Percentiles rank a stretch among this genome's conserved stretches.
These are phyloP conservation scores for Lindbergichthys nudifrons DNA, from an alignment of 2,797 vertebrate species.

Conservation along the genomic window DNA sequence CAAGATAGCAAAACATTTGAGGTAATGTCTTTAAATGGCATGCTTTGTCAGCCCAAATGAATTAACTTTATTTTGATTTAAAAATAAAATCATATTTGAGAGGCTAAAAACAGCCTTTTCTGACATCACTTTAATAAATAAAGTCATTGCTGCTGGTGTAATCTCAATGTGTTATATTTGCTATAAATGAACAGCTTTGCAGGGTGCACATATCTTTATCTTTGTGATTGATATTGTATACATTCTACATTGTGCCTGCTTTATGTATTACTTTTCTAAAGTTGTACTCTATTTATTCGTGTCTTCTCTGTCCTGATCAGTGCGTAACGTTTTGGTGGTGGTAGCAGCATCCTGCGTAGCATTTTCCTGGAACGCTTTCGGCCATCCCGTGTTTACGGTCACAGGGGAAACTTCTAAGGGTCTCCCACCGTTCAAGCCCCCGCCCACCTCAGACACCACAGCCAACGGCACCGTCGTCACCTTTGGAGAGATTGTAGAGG, in stretches of 20 bases:
- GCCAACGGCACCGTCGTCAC: slow-evolving; percentile 85
- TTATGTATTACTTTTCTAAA: background rate
- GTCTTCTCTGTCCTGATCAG: slow-evolving; percentile 70
- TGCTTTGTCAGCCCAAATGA: no score
- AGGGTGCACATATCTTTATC: background rate
- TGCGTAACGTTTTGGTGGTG: slow-evolving; percentile 91
- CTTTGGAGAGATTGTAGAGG: slow-evolving; percentile 86
- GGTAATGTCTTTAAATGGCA: no score
- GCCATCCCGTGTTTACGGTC: slow-evolving; percentile 86
- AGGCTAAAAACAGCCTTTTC: no score
- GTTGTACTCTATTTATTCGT: background rate
- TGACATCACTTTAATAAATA: no score
- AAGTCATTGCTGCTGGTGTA: no score
- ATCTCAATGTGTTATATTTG: background rate
- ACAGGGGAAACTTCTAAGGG: slow-evolving; percentile 89
- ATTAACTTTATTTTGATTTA: no score
- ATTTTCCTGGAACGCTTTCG: slow-evolving; percentile 85
- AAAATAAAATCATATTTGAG: no score
- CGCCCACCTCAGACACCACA: slow-evolving; percentile 83
- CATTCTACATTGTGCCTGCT: background rate
- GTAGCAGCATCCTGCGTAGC: slow-evolving; percentile 87
- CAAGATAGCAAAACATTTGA: no score
- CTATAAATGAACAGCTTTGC: background rate
- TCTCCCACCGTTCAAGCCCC: slow-evolving; percentile 86
- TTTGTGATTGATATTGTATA: background rate